phyloP scores from a whole-genome alignment of 2,888 invertebrate species.

The Oeneis ivallda region DNA sequence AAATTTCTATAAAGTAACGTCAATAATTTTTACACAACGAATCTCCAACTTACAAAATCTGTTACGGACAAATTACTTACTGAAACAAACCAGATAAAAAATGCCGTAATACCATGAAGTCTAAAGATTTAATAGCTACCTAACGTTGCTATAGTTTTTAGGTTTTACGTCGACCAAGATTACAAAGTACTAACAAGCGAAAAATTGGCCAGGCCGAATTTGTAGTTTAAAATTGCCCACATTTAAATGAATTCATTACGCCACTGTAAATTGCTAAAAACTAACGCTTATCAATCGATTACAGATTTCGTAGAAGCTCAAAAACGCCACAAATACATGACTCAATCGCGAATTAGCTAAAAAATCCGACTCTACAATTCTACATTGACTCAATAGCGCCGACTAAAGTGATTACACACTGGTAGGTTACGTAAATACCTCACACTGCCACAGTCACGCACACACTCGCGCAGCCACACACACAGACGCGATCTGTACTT shows the following conservation, averaged over 20 bases:
- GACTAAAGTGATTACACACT: slow-evolving; percentile 68
- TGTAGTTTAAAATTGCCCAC: slow-evolving; percentile 36
- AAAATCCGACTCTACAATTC: slow-evolving; percentile 72
- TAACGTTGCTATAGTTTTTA: slow-evolving; percentile 30
- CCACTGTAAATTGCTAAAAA: slow-evolving; percentile 52
- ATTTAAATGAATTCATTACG: slow-evolving; percentile 47
- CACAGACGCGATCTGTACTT: slow-evolving; percentile 37
- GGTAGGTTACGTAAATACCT: slow-evolving; percentile 74
- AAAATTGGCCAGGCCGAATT: slow-evolving; percentile 28
- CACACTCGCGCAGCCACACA: slow-evolving; percentile 45
- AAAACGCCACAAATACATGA: slow-evolving; percentile 70
- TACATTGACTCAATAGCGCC: slow-evolving; percentile 73
- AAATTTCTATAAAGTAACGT: not conserved
- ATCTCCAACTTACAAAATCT: slow-evolving; percentile 19
- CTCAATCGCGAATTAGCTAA: slow-evolving; percentile 74
- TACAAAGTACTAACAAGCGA: slow-evolving; percentile 32
- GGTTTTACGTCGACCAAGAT: slow-evolving; percentile 31
- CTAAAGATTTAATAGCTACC: slow-evolving; percentile 5
- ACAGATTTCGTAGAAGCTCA: slow-evolving; percentile 54
- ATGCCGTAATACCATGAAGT: slow-evolving; percentile 21
- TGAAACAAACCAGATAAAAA: slow-evolving; percentile 29
- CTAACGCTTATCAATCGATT: slow-evolving; percentile 57
- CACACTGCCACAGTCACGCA: slow-evolving; percentile 55
- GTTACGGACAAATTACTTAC: slow-evolving; percentile 20
- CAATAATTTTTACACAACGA: not conserved